Percentiles rank a stretch among this genome's conserved stretches.
phyloP scores from a whole-genome alignment of 2,113 vertebrate species.

The cattle (Bos taurus) region ARS-UCD2.0 NC_037331.1:99650501-99651000 shows the following conservation, averaged over 20 bases:
- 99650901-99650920: background rate
- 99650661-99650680: background rate
- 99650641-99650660: background rate
- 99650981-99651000: background rate
- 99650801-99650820: no score
- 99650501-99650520: background rate
- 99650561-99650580: fast-evolving
- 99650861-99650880: background rate
- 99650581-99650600: background rate
- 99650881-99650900: background rate
- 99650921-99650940: background rate
- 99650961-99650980: background rate
- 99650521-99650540: background rate
- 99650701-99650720: background rate
- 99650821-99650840: background rate
- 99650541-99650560: background rate
- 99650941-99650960: background rate
- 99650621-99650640: background rate
- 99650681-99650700: background rate
- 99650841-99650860: background rate
- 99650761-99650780: background rate
- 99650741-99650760: no score
- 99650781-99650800: background rate
- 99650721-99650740: background rate
- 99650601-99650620: background rate